Evolutionary conservation across 1,140 invertebrate genomes (phyloP).

Genomic region (Drosophila ambigua): DNA sequence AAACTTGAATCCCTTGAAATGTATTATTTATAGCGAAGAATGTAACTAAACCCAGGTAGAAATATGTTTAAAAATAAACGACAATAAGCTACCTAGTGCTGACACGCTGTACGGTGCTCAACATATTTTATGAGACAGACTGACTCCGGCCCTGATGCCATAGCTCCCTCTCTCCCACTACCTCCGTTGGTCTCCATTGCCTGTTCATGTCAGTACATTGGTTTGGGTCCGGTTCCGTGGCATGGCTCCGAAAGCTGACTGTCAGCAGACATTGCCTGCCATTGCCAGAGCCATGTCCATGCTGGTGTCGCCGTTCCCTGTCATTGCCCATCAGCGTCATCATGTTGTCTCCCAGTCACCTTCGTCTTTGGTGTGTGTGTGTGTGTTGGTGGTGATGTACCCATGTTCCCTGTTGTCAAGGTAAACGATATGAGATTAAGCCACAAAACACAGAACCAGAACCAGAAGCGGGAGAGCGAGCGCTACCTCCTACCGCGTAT

Average conservation of each 20-base stretch:
- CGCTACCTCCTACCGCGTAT: background rate
- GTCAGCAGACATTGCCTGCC: constrained; percentile 60
- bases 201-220: constrained; percentile 21
- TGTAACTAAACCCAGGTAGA: background rate
- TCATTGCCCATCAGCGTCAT: constrained; percentile 66
- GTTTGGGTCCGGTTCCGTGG: background rate
- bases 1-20: background rate
- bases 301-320: constrained; percentile 55
- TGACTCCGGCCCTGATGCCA: constrained; percentile 19
- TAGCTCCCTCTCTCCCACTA: background rate
- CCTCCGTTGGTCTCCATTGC: background rate
- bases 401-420: constrained; percentile 40
- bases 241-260: constrained; percentile 49
- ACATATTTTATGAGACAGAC: constrained; percentile 67
- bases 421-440: constrained; percentile 55
- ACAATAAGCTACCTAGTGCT: constrained; percentile 15
- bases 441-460: constrained; percentile 12
- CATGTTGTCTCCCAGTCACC: constrained; percentile 17
- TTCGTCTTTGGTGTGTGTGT: background rate
- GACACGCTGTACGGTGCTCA: constrained; percentile 42
- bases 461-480: background rate
- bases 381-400: background rate
- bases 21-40: background rate
- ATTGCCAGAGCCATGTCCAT: constrained; percentile 63
- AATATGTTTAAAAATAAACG: constrained; percentile 13